phyloP scores from a whole-genome alignment of 2,888 invertebrate genomes.

The Polylopha cassiicola region DNA sequence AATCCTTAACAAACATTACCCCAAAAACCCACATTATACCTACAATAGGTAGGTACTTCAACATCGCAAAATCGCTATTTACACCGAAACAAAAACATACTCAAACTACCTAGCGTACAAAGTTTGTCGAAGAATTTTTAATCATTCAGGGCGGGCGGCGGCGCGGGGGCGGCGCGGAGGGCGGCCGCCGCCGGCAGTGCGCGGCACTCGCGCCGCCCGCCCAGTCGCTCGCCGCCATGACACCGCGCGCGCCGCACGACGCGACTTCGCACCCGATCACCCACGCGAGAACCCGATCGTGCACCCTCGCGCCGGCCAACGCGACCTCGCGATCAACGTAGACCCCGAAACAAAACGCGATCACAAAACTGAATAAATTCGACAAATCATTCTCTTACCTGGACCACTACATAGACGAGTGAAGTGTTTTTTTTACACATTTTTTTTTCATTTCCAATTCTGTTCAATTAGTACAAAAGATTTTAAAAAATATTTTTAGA shows the following conservation, averaged over 20 bases:
- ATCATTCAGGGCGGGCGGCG: slow-evolving; percentile 46
- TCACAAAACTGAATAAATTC: slow-evolving; percentile 76
- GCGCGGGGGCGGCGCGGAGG: slow-evolving; percentile 41
- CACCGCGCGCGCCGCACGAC: slow-evolving; percentile 44
- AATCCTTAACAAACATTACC: too few relatives aligned
- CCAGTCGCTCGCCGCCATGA: slow-evolving; percentile 50
- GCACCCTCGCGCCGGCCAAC: slow-evolving; percentile 30
- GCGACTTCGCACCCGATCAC: slow-evolving; percentile 37
- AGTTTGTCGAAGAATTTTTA: slow-evolving; percentile 69
- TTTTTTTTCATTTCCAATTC: slow-evolving; percentile 27
- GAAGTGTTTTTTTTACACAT: slow-evolving; percentile 39
- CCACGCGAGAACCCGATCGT: slow-evolving; percentile 26
- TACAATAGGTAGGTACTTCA: slow-evolving; percentile 9
- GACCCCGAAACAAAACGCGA: slow-evolving; percentile 52
- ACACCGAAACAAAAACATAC: slow-evolving; percentile 2
- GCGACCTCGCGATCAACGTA: slow-evolving; percentile 38
- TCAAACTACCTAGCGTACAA: slow-evolving; percentile 25
- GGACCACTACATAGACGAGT: slow-evolving; percentile 74
- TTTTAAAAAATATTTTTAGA: slow-evolving; percentile 67
- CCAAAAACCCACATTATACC: too few relatives aligned
- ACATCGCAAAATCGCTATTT: too few relatives aligned
- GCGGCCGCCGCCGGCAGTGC: slow-evolving; percentile 69
- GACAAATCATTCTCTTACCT: slow-evolving; percentile 75
- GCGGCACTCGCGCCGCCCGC: slow-evolving; percentile 76
- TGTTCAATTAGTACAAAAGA: slow-evolving; percentile 68